These are phyloP conservation scores for Solea solea DNA, from an alignment of 2,113 vertebrate species.

Conservation along the genomic window DNA sequence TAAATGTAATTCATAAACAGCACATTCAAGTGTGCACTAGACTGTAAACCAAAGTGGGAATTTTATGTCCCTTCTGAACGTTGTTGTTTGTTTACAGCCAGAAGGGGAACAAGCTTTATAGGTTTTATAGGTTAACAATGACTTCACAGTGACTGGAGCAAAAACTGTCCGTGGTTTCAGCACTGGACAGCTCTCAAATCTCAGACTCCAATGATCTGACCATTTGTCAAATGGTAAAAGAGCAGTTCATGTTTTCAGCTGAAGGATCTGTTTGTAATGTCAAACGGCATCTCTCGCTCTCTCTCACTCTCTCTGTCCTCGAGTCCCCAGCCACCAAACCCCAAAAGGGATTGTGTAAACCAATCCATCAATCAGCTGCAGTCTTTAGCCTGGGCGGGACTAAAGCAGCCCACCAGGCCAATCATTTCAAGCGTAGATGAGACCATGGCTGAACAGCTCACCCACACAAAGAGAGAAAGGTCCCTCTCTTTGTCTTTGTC, in stretches of 20 bases:
- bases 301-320: constrained; percentile 4
- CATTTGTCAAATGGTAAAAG: constrained; percentile 24
- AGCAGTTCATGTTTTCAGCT: constrained; percentile 32
- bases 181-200: constrained; percentile 75
- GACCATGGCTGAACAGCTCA: constrained; percentile 70
- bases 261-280: constrained; percentile 6
- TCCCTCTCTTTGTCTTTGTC: constrained; percentile 74
- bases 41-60: constrained; percentile 19
- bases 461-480: constrained; percentile 70
- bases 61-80: constrained; percentile 45
- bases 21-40: constrained; percentile 11
- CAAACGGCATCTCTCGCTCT: not conserved
- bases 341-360: constrained; percentile 67
- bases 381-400: constrained; percentile 69
- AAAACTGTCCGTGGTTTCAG: constrained; percentile 59
- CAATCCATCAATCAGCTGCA: constrained; percentile 72
- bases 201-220: constrained; percentile 1
- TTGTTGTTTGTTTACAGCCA: constrained; percentile 36
- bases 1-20: constrained; percentile 15
- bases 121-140: constrained; percentile 26
- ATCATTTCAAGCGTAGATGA: constrained; percentile 67
- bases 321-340: constrained; percentile 33
- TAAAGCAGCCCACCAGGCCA: constrained; percentile 65
- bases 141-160: constrained; percentile 27
- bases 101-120: constrained; percentile 8